phyloP scores from a whole-genome alignment of 2,113 vertebrate species.

The Mormyrus lacerda region DNA sequence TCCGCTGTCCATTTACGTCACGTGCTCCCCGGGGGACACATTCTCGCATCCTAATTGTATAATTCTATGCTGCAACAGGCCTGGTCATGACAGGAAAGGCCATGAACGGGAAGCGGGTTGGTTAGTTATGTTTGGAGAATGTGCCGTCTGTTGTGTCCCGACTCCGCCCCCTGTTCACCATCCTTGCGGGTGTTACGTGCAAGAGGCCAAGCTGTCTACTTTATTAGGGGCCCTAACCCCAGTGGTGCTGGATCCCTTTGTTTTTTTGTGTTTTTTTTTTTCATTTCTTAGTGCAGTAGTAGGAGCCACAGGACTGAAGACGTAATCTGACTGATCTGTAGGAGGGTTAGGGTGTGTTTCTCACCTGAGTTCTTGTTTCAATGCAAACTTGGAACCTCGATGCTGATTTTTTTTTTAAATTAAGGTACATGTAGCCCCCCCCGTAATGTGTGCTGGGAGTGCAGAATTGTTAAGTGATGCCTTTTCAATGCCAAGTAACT shows the following conservation, averaged over 20 bases:
- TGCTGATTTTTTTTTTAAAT: background rate
- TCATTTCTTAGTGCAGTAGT: background rate
- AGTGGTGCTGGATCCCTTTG: background rate
- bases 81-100: background rate
- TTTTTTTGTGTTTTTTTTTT: background rate
- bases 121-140: background rate
- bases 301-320: background rate
- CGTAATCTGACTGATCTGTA: background rate
- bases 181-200: background rate
- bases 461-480: background rate
- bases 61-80: background rate
- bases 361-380: background rate
- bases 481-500: background rate
- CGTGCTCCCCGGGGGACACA: background rate
- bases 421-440: background rate
- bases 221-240: background rate
- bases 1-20: background rate
- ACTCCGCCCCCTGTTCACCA: background rate
- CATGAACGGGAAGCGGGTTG: background rate
- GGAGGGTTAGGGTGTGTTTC: background rate
- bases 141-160: background rate
- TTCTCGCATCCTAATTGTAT: background rate
- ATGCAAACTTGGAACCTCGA: background rate
- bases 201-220: constrained; percentile 8
- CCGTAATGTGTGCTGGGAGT: background rate